These are phyloP conservation scores for Orthonychiurus folsomi DNA, from an alignment of 2,888 invertebrate species.

Conservation along the genomic window DNA sequence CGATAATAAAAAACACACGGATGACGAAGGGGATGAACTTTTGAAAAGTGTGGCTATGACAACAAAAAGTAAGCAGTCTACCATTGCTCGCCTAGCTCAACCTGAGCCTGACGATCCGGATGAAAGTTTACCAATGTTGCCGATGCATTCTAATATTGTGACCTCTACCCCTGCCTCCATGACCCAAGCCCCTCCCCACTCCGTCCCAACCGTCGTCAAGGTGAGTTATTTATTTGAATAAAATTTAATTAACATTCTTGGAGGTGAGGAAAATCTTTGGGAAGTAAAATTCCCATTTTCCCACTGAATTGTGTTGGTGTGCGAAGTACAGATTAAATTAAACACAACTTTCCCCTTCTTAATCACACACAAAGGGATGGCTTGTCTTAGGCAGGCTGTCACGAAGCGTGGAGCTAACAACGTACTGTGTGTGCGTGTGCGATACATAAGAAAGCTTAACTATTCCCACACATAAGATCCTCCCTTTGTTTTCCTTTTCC, in stretches of 20 bases:
- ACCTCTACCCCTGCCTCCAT: constrained; percentile 45
- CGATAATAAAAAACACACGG: constrained; percentile 36
- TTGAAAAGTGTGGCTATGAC: constrained; percentile 41
- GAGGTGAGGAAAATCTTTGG: too few species aligned
- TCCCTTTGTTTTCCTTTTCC: background rate
- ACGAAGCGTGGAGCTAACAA: too few species aligned
- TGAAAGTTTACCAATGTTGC: constrained; percentile 41
- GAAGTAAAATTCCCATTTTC: too few species aligned
- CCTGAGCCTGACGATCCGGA: constrained; percentile 40
- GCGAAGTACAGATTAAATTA: too few species aligned
- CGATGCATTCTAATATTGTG: constrained; percentile 46
- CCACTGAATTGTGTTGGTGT: background rate
- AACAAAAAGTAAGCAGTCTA: constrained; percentile 41
- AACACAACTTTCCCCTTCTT: too few species aligned
- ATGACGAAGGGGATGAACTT: constrained; percentile 40
- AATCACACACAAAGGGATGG: too few species aligned
- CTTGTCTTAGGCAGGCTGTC: too few species aligned
- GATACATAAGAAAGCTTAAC: too few species aligned
- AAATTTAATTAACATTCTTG: too few species aligned
- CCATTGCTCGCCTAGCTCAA: constrained; percentile 40
- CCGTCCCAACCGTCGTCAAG: constrained; percentile 40
- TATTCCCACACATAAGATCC: background rate
- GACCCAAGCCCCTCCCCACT: constrained; percentile 41
- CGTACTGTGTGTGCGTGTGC: too few species aligned
- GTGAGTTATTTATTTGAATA: too few species aligned